Percentiles rank a stretch among this genome's conserved stretches.
Conservation (phyloP, 1,140 invertebrate genomes). For the Aphaenogaster rudis region DNA sequence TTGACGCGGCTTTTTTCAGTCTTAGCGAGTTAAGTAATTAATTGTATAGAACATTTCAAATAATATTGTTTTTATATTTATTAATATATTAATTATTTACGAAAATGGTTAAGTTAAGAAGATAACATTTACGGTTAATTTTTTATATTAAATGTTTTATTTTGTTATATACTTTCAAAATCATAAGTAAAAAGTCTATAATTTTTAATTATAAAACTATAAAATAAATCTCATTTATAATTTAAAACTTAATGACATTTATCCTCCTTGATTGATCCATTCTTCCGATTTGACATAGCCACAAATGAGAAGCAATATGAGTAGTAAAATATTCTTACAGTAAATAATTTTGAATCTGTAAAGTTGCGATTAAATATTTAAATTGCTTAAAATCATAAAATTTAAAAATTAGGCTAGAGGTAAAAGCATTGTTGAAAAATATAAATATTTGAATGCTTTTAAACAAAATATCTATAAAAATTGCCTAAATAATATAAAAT, state of each 20-base stretch:
- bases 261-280: not conserved
- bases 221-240: not conserved
- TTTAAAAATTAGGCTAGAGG: not conserved
- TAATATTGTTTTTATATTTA: constrained; percentile 35
- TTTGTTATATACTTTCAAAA: not conserved
- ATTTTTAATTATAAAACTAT: constrained; percentile 5
- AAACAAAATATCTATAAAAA: not conserved
- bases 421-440: not conserved
- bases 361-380: not conserved
- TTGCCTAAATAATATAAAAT: not conserved
- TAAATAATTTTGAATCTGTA: not conserved
- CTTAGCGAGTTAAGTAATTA: not conserved
- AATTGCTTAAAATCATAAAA: not conserved
- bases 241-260: not conserved
- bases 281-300: not conserved
- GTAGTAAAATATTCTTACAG: not conserved
- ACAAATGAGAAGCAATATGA: not conserved
- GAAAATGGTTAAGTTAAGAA: not conserved
- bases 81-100: not conserved
- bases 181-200: not conserved
- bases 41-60: not conserved
- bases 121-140: not conserved
- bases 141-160: not conserved
- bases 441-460: not conserved
- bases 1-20: constrained; percentile 16